Evolutionary conservation across 1,140 invertebrate species (phyloP).

Genomic region (Drosophila orena): DNA sequence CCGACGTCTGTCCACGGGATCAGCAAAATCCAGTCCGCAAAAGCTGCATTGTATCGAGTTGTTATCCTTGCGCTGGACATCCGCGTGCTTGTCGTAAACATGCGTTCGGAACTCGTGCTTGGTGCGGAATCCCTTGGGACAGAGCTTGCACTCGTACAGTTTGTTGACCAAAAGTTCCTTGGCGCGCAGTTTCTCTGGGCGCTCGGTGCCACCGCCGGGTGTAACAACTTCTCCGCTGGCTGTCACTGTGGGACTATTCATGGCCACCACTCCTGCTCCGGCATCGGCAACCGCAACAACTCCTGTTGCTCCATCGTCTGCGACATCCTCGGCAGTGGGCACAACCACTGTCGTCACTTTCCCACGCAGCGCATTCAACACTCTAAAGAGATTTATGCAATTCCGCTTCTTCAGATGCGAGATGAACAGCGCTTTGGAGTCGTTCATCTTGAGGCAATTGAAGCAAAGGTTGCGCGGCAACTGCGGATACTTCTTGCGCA

Average conservation of each 20-base stretch:
- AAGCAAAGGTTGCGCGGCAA: conserved; percentile 83
- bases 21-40: conserved; percentile 79
- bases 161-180: conserved; percentile 83
- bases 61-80: conserved; percentile 79
- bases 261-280: background rate
- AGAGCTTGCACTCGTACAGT: conserved; percentile 82
- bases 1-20: conserved; percentile 77
- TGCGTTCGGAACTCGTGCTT: conserved; percentile 84
- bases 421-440: conserved; percentile 83
- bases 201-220: conserved; percentile 15
- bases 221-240: background rate
- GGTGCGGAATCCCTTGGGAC: conserved; percentile 79
- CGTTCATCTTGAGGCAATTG: conserved; percentile 84
- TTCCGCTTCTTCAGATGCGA: conserved; percentile 84
- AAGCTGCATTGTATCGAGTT: conserved; percentile 77
- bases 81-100: conserved; percentile 83
- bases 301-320: conserved; percentile 12
- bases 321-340: background rate
- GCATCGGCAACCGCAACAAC: background rate
- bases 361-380: conserved; percentile 62
- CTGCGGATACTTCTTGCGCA: conserved; percentile 81
- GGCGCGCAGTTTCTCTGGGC: conserved; percentile 74
- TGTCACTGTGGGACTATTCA: conserved; percentile 17
- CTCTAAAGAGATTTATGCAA: conserved; percentile 80
- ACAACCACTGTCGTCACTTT: conserved; percentile 36